Percentiles rank a stretch among this genome's conserved stretches.
These are phyloP conservation scores for Calliopum simillimum DNA, from an alignment of 2,888 invertebrate genomes.

Conservation along the genomic window DNA sequence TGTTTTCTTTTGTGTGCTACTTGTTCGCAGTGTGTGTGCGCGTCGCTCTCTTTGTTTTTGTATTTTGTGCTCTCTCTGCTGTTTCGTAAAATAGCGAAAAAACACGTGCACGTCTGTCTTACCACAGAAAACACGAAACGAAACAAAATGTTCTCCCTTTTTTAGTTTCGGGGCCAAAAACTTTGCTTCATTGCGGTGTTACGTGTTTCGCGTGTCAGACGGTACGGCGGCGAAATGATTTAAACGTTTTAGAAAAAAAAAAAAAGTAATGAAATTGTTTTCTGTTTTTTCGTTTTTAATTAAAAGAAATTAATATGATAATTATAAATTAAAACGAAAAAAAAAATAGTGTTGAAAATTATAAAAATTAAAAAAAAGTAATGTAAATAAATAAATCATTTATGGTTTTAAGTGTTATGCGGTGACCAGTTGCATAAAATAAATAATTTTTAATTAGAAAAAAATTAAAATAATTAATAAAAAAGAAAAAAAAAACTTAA, in stretches of 20 bases:
- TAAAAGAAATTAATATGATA: constrained; percentile 8
- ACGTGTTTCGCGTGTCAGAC: constrained; percentile 68
- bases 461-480: not conserved
- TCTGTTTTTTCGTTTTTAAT: constrained; percentile 41
- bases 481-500: not conserved
- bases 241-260: constrained; percentile 39
- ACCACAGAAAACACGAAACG: constrained; percentile 19
- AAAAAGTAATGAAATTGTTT: constrained; percentile 20
- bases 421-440: not conserved
- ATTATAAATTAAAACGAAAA: constrained; percentile 23
- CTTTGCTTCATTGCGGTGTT: constrained; percentile 67
- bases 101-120: constrained; percentile 26
- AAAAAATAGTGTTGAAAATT: not conserved
- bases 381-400: constrained; percentile 6
- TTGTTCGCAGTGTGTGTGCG: not conserved
- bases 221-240: constrained; percentile 51
- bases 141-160: constrained; percentile 25
- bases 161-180: constrained; percentile 54
- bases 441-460: no score
- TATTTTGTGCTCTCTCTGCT: constrained; percentile 13
- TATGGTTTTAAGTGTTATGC: constrained; percentile 4
- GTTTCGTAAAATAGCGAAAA: constrained; percentile 20
- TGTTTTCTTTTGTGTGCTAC: no score
- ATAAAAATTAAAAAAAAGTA: not conserved
- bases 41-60: constrained; percentile 32